These are phyloP conservation scores for Trichopoda pennipes DNA, from an alignment of 2,888 invertebrate genomes.

Conservation along the genomic window DNA sequence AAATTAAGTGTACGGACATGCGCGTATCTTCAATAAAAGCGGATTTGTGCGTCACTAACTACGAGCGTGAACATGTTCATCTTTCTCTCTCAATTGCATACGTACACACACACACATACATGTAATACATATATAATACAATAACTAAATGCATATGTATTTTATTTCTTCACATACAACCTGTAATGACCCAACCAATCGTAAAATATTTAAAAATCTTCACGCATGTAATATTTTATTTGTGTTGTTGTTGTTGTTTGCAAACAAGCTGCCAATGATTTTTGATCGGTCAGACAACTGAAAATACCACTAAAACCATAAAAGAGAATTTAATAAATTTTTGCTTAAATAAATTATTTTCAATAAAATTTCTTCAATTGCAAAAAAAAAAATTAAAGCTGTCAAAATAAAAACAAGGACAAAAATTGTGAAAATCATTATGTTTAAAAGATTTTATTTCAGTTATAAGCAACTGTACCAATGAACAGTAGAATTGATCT, in stretches of 20 bases:
- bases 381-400: too few relatives aligned
- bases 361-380: conserved; percentile 26
- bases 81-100: conserved; percentile 3
- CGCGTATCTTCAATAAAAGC: conserved; percentile 59
- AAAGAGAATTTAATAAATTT: conserved; percentile 43
- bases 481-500: too few relatives aligned
- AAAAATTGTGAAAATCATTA: too few relatives aligned
- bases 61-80: neutral
- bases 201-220: conserved; percentile 55
- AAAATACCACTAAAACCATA: conserved; percentile 24
- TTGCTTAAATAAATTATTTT: conserved; percentile 53
- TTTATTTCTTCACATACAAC: conserved; percentile 37
- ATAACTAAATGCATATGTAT: neutral
- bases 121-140: too few relatives aligned
- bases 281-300: conserved; percentile 42
- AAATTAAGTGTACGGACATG: conserved; percentile 60
- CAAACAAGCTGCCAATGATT: conserved; percentile 36
- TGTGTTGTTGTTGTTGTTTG: too few relatives aligned
- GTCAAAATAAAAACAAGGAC: too few relatives aligned
- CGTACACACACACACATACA: neutral
- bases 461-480: too few relatives aligned
- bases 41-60: conserved; percentile 67
- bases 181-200: conserved; percentile 65
- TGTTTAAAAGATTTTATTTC: too few relatives aligned
- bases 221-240: conserved; percentile 11